Evolutionary conservation across 2,888 invertebrate species (phyloP), one percentile per base, ranked within the genome.

Genomic region (Hedya salicella): DNA sequence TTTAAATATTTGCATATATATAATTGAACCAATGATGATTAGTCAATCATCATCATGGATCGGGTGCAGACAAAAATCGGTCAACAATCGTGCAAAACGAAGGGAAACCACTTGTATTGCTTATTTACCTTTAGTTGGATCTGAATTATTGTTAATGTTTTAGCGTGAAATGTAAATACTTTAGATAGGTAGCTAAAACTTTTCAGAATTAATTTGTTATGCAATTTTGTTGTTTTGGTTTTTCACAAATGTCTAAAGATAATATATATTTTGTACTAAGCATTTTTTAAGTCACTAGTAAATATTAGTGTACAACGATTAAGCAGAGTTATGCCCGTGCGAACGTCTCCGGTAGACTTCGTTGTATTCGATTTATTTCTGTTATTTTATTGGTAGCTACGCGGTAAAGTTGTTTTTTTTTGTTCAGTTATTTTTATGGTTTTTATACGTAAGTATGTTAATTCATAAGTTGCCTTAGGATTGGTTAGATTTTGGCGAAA

Each of bases 111-210:
- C 3, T 36, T 36, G 3, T 36, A 36, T 36, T 30, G 14, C 16
- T 30, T 13, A 14, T 40, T 25, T 25, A 42, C 30, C 16, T 44
- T 57, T 19, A 56, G 52, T 53, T 65, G 39, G 65, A 65, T 65
- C 65, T 60, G 65, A 65, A 11, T 32, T 53, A 2, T 59, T 59
- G 52, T 48, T 52, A 53, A 50, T 30, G 8, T 17, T 30, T 9
- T 19, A 30, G 30, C 52, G 36, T 42, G 54, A 57, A 32, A 54
- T 63, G 56, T 63, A 42, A 19, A 32, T 59, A 65, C 30, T 40
- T 40, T 59, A 30, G 17, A 17, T 59, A 59, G 36, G 14, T 46
- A 65, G 64, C 19, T 52, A 16, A 14, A 64, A 52, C 44, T 50
- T 62, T 4, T 9, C 17, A 44, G 2, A 11, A 32, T 44, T 16